Conservation (phyloP, 2,113 vertebrate genomes). For the Leucopternis melanops region DNA sequence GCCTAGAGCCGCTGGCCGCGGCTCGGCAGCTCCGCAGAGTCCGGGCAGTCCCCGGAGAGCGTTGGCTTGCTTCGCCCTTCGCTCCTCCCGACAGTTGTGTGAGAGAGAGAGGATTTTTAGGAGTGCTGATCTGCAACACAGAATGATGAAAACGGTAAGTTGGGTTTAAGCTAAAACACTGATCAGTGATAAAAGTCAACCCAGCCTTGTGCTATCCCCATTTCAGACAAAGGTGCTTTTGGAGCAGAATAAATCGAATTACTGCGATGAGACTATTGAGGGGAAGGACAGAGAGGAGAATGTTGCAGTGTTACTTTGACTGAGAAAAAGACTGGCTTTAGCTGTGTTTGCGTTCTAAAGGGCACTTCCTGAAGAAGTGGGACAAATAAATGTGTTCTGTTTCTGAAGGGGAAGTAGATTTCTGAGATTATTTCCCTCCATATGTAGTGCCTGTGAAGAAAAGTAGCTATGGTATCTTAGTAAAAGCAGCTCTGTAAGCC, state of each 20-base stretch:
- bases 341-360: background rate
- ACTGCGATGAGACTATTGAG: slow-evolving; percentile 9
- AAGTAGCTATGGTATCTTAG: background rate
- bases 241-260: background rate
- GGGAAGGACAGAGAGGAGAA: background rate
- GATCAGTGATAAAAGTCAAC: background rate
- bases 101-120: background rate
- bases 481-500: background rate
- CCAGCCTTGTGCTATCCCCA: background rate
- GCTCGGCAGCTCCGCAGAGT: background rate
- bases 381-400: background rate
- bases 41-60: background rate
- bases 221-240: slow-evolving; percentile 30
- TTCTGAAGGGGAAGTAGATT: background rate
- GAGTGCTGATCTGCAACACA: background rate
- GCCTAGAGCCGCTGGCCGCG: too few relatives aligned
- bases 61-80: too few relatives aligned
- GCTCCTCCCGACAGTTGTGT: background rate
- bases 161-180: background rate
- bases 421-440: background rate
- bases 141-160: background rate
- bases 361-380: background rate
- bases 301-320: background rate
- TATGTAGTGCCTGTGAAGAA: background rate
- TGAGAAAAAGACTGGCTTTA: background rate